These are phyloP conservation scores for Pterocles gutturalis DNA, from an alignment of 2,113 vertebrate species.

Conservation along the genomic window DNA sequence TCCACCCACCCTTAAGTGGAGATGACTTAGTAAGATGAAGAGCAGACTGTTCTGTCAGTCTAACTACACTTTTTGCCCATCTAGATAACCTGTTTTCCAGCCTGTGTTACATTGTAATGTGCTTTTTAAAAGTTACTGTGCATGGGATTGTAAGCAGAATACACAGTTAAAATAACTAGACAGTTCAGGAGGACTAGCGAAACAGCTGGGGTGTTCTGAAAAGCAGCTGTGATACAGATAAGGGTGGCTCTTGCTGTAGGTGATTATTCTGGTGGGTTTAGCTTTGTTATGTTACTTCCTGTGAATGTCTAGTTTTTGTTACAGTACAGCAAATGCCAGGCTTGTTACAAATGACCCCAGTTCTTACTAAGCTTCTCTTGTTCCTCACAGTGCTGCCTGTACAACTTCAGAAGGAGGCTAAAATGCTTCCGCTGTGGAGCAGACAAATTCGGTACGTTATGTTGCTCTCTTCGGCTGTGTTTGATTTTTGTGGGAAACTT, in stretches of 20 bases:
- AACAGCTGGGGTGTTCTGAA: background rate
- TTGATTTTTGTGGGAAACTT: background rate
- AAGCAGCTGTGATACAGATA: background rate
- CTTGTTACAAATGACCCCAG: background rate
- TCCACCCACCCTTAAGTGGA: accelerated
- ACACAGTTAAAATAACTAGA: background rate
- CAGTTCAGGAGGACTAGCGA: background rate
- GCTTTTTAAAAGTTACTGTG: background rate
- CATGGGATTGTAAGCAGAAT: background rate
- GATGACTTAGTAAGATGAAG: background rate
- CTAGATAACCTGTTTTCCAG: background rate
- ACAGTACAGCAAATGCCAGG: background rate
- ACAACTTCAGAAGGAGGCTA: conserved; percentile 99
- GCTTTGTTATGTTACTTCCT: background rate
- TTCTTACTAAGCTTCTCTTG: conserved; percentile 57
- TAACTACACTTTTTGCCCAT: accelerated
- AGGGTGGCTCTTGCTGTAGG: background rate
- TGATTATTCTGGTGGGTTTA: background rate
- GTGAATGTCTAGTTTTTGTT: background rate
- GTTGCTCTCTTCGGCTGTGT: background rate
- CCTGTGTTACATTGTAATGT: background rate
- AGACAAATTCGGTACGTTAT: conserved; percentile 92
- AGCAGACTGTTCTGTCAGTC: background rate
- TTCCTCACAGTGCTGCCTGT: conserved; percentile 95
- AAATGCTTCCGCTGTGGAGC: conserved; percentile 99